Evolutionary conservation across 1,140 invertebrate species (phyloP), one percentile per base, ranked within the genome.

Genomic region (Cyrtorhinus lividipennis): DNA sequence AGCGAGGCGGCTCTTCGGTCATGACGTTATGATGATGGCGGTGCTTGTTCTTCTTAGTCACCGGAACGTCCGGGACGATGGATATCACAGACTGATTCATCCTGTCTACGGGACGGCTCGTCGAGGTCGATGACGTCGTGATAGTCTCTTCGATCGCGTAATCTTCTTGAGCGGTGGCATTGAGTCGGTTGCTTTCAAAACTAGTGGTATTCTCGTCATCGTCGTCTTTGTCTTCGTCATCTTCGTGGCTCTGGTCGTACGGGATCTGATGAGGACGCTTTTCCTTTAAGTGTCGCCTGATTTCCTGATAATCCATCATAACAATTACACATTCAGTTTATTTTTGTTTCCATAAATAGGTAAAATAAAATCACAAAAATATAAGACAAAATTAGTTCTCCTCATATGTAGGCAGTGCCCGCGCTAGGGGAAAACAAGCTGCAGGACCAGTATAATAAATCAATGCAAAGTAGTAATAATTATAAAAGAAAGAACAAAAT

Each of bases 241-340:
- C 67, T 65, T 69, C 69, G 25, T 56, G 20, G 18, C 67, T 69
- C 38, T 65, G 62, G 53, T 69, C 66, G 56, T 67, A 67, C 10
- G 67, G 67, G 23, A 46, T 60, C 27, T 67, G 64, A 24, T 68
- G 66, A 5, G 75, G 77, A 26, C 72, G 70, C 26, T 74, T 73
- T 59, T 73, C 67, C 69, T 83, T 83, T 68, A 88, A 74, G 73
- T 87, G 84, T 62, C 80, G 80, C 59, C 85, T 77, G 66, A 87
- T 85, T 73, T 86, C 85, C 76, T 76, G 64, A 12, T 59, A 62
- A n/a, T n/a, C n/a, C n/a, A n/a, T n/a, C n/a, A n/a, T n/a, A n/a
- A n/a, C n/a, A n/a, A n/a, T n/a, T n/a, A n/a, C n/a, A n/a, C n/a
- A n/a, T n/a, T n/a, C n/a, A n/a, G n/a, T n/a, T n/a, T n/a, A n/a